These are phyloP conservation scores for Acanthosepion lycidas DNA, from an alignment of 2,888 invertebrate species.

Conservation along the genomic window DNA sequence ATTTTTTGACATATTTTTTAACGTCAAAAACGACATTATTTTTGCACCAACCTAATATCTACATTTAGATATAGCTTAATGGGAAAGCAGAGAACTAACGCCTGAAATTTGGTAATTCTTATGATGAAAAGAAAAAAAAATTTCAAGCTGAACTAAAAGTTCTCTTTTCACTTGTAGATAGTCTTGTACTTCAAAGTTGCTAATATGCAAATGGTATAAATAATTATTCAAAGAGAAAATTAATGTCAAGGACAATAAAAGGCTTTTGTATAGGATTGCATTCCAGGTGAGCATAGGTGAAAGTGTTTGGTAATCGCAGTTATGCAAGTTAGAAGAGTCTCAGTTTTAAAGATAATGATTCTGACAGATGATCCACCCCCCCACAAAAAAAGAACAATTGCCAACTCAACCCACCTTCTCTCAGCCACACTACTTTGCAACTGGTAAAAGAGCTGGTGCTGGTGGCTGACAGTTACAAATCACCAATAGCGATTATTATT, in stretches of 20 bases:
- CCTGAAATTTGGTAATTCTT: not conserved
- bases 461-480: slow-evolving; percentile 1
- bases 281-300: not conserved
- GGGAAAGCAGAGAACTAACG: too few relatives aligned
- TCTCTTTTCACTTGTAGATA: not conserved
- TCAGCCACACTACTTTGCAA: not conserved
- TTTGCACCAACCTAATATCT: too few relatives aligned
- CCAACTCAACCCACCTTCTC: not conserved
- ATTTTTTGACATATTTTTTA: too few relatives aligned
- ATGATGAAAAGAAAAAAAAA: not conserved
- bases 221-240: not conserved
- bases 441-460: not conserved
- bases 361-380: not conserved
- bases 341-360: not conserved
- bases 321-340: not conserved
- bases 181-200: too few relatives aligned
- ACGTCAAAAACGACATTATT: too few relatives aligned
- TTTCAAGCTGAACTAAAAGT: not conserved
- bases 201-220: not conserved
- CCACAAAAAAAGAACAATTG: not conserved
- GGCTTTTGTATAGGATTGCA: not conserved
- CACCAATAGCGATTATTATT: slow-evolving; percentile 35
- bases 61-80: too few relatives aligned
- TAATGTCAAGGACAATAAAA: not conserved
- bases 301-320: not conserved